A percentile compares a stretch with the other conserved stretches of the same genome.
phyloP scores from a whole-genome alignment of 2,888 invertebrate genomes.

The Enchytraeus crypticus region DNA sequence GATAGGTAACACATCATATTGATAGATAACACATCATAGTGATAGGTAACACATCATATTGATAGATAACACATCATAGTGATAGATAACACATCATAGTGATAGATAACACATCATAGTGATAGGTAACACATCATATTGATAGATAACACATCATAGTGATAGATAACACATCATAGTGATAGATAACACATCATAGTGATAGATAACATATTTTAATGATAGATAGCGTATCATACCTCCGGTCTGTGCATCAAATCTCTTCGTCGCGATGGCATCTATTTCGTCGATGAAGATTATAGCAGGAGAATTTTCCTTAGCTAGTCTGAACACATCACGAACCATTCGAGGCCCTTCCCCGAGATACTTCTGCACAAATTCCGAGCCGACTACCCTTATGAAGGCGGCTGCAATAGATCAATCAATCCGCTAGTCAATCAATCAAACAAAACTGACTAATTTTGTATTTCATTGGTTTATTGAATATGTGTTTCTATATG shows the following conservation, averaged over 20 bases:
- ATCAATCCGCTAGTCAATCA: background rate
- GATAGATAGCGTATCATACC: conserved; percentile 32
- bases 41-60: too few relatives aligned
- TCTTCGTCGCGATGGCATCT: conserved; percentile 97
- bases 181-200: too few relatives aligned
- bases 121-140: too few relatives aligned
- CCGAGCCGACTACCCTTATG: conserved; percentile 95
- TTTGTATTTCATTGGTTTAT: background rate
- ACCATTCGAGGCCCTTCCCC: conserved; percentile 99
- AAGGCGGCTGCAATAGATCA: conserved; percentile 66
- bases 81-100: too few relatives aligned
- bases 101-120: too few relatives aligned
- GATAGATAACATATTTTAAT: background rate
- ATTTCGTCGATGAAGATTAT: conserved; percentile 99
- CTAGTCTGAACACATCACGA: conserved; percentile 93
- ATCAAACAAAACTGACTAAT: background rate
- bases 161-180: too few relatives aligned
- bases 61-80: too few relatives aligned
- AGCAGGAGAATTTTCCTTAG: conserved; percentile 97
- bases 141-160: too few relatives aligned
- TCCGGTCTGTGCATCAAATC: conserved; percentile 96
- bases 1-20: too few relatives aligned
- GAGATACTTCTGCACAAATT: conserved; percentile 97
- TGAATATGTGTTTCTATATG: background rate
- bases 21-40: too few relatives aligned